Conservation (phyloP, 1,140 invertebrate species). For the Nasonia giraulti region DNA sequence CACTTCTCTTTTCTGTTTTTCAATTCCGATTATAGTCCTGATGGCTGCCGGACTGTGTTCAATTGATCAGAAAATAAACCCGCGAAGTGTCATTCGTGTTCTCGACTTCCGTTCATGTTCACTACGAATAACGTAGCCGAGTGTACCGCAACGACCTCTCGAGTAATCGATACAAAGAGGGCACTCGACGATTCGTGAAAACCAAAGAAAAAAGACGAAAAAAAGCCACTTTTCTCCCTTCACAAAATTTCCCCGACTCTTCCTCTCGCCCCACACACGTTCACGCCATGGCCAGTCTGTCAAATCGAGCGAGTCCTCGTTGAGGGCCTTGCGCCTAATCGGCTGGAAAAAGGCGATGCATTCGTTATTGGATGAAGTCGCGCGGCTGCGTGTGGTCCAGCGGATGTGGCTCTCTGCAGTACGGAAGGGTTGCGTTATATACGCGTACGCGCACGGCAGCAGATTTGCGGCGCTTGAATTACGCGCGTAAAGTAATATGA, state of each 20-base stretch:
- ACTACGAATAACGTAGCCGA: too few species aligned
- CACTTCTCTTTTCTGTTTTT: constrained; percentile 13
- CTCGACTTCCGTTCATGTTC: too few species aligned
- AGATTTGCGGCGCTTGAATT: constrained; percentile 68
- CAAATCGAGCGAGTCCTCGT: neutral
- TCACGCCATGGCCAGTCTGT: neutral
- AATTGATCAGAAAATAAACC: neutral
- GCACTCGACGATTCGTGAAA: constrained; percentile 1
- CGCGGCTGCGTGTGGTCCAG: constrained; percentile 16
- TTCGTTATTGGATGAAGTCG: constrained; percentile 30
- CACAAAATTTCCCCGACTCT: neutral
- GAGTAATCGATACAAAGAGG: neutral
- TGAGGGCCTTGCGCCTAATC: constrained; percentile 4
- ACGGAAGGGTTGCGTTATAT: neutral
- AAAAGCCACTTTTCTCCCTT: too few species aligned
- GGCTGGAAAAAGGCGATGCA: constrained; percentile 39
- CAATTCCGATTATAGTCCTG: neutral
- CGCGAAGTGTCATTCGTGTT: too few species aligned
- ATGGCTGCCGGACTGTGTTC: neutral
- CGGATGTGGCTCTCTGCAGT: neutral
- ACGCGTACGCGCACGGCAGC: constrained; percentile 24
- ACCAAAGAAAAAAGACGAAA: neutral
- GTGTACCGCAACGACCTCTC: too few species aligned
- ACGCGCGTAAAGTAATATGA: constrained; percentile 70
- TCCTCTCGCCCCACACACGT: neutral